Evolutionary conservation across 2,797 vertebrate genomes (phyloP), one percentile per base, ranked within the genome.

Genomic region (Sebastes umbrosus): DNA sequence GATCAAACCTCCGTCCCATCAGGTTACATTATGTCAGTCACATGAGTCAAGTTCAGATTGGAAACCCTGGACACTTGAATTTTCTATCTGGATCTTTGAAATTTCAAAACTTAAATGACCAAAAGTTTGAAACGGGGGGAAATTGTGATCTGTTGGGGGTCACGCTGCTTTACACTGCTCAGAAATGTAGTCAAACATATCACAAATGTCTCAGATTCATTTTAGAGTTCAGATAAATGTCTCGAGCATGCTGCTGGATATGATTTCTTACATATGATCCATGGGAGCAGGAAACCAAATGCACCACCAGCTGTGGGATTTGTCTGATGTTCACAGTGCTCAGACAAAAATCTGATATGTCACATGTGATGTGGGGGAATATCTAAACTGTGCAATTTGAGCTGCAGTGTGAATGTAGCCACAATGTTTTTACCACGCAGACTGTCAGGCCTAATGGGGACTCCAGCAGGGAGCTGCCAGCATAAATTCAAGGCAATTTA

Each of bases 321-420:
- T 32, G 52, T 59, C 20, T 75, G 8, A 62, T 36, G 46, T 55
- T 63, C 57, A 50, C 55, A 64, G 59, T 4, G 8, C 55, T 68
- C 12, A n/a, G 22, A 62, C 39, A 55, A 43, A 63, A 57, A 67
- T 67, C n/a, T 25, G 43, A 29, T 46, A 11, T 24, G 43, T 77
- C 74, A 66, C 34, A 55, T 6, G 22, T 25, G 59, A 60, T 52
- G 46, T 9, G 46, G 27, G 31, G 18, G 18, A 16, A 24, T 6
- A 63, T 52, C 18, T 14, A 32, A 57, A 65, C 25, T 27, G 25
- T 54, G 31, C 36, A 36, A 36, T 74, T 16, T 52, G 18, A 75
- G 55, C 60, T n/a, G 24, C 63, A 7, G 46, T 43, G 31, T 80
- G 59, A 70, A 54, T 4, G 54, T 9, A 57, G 66, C 70, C 54